These are phyloP conservation scores for Varecia variegata DNA, from an alignment of 2,797 vertebrate genomes.

Conservation along the genomic window DNA sequence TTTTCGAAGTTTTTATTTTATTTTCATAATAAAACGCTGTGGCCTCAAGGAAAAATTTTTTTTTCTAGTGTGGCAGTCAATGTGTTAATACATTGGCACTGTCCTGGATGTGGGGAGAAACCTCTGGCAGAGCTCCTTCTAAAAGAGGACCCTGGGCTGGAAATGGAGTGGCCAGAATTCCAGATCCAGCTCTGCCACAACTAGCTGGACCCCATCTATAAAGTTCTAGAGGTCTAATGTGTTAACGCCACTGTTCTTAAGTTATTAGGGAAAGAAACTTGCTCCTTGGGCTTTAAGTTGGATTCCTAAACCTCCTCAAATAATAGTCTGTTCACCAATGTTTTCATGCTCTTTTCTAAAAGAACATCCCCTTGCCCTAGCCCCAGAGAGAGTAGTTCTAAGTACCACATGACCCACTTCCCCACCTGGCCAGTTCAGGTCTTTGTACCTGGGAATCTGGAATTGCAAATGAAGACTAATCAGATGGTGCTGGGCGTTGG, in stretches of 20 bases:
- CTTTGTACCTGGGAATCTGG: background rate
- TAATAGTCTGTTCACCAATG: background rate
- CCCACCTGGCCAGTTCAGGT: rapidly evolving
- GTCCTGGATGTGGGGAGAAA: background rate
- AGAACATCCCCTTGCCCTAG: background rate
- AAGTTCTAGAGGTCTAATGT: background rate
- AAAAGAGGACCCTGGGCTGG: background rate
- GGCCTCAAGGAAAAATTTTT: too few species aligned
- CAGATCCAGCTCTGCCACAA: background rate
- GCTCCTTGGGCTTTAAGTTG: background rate
- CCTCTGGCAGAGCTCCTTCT: background rate
- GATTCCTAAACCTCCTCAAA: background rate
- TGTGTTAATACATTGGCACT: background rate
- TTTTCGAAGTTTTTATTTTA: too few species aligned
- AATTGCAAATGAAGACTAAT: background rate
- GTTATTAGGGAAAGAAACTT: background rate
- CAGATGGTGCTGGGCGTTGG: background rate
- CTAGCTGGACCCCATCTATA: background rate
- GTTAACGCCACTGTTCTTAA: background rate
- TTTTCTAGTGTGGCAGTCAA: too few species aligned
- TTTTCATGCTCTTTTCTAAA: background rate
- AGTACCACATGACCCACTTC: background rate
- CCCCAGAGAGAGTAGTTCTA: background rate
- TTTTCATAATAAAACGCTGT: too few species aligned
- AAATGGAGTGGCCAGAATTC: background rate